Base-by-base conservation (phyloP, 2,113 vertebrate genomes). In the Symphodus melops region DNA sequence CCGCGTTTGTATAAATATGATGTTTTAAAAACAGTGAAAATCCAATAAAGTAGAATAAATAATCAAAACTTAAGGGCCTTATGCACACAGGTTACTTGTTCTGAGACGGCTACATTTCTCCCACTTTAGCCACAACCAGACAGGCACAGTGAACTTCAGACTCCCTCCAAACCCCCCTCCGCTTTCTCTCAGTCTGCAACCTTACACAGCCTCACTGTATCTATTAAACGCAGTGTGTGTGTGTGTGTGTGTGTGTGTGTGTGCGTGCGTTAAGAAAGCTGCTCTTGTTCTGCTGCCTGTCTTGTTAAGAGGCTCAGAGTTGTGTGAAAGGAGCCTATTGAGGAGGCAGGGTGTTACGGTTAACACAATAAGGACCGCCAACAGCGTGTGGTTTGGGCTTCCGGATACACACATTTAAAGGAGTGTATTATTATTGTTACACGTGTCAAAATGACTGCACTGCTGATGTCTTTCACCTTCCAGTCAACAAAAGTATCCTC, bases 261-360 rank as follows among this genome's bases (percentile, higher is more conserved):
- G n/a, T 62, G 21, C 44, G 37, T 62, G 69, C 21, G 58, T 62
- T 58, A 49, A 77, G 58, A 83, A 84, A 77, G 81, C 67, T 0
- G 59, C 67, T 83, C 77, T 86, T 87, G 85, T 83, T 84, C 79
- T 83, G 65, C 75, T 81, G 82, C 82, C 82, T 82, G 66, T 83
- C 78, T 82, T 75, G 81, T 68, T 80, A 85, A 89, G 78, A 83
- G 70, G 58, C 83, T 76, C 77, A 64, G 71, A 63, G 64, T 42
- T 72, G 67, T 68, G 72, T 89, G 83, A 89, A 84, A 84, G 75
- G 75, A 77, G 52, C 42, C 68, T 44, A 79, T 76, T 85, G 83
- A 87, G 83, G 77, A 64, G 67, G 81, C 79, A 48, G 75, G 72
- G 82, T 91, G 84, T 84, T 87, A 70, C 52, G 49, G 84, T 89